Percentiles rank a stretch among this genome's conserved stretches.
Evolutionary conservation across 1,140 invertebrate genomes (phyloP).

Genomic region (Danaus melanippus): DNA sequence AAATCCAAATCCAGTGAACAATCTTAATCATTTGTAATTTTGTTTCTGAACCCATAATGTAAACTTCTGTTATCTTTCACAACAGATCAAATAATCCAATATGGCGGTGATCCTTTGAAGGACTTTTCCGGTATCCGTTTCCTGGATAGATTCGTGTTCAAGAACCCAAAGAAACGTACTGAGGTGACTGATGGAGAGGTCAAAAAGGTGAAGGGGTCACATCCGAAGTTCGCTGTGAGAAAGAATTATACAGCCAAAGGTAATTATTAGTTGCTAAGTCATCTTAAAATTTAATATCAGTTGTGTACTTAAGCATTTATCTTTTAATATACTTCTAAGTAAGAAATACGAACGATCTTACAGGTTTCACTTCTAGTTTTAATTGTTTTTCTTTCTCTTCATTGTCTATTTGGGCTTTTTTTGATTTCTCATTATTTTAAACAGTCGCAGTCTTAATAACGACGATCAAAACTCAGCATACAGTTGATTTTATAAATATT

Average conservation of each 20-base stretch:
- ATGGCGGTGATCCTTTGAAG: constrained; percentile 92
- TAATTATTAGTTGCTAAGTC: constrained; percentile 15
- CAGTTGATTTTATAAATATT: too few species aligned
- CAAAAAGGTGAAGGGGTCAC: constrained; percentile 64
- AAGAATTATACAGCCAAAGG: constrained; percentile 77
- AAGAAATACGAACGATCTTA: too few species aligned
- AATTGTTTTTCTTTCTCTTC: too few species aligned
- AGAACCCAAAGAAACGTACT: constrained; percentile 89
- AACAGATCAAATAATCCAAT: constrained; percentile 81
- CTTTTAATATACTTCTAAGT: too few species aligned
- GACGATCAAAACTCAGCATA: too few species aligned
- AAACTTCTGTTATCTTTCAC: constrained; percentile 13
- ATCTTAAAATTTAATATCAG: too few species aligned
- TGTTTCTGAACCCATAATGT: too few species aligned
- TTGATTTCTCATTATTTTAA: constrained; percentile 2
- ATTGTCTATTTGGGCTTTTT: neutral
- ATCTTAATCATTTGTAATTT: too few species aligned
- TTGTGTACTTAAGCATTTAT: too few species aligned
- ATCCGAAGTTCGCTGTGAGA: constrained; percentile 74
- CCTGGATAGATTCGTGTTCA: constrained; percentile 94
- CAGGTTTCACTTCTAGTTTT: too few species aligned
- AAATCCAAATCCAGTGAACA: too few species aligned
- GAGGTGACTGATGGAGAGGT: constrained; percentile 44
- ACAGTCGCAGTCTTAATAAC: too few species aligned
- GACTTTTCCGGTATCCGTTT: constrained; percentile 94